Conservation (phyloP, 2,797 vertebrate species). For the Moxostoma hubbsi region DNA sequence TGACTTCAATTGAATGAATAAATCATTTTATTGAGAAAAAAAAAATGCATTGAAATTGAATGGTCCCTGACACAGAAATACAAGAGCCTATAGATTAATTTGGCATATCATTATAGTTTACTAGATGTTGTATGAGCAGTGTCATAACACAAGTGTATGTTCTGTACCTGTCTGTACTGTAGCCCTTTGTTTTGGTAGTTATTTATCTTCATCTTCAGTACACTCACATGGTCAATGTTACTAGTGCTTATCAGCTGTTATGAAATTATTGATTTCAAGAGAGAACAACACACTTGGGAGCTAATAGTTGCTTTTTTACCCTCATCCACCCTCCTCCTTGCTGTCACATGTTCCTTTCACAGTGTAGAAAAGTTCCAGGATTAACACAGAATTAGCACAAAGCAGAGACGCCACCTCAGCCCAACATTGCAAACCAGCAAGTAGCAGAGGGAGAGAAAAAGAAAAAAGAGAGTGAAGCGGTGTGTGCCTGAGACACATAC, state of each 20-base stretch:
- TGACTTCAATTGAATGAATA: too few relatives aligned
- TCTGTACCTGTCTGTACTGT: constrained; percentile 5
- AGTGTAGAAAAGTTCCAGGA: constrained; percentile 86
- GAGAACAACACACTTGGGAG: constrained; percentile 34
- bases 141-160: neutral
- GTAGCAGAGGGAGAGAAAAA: constrained; percentile 61
- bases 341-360: constrained; percentile 84
- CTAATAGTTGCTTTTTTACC: constrained; percentile 49
- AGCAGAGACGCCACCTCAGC: constrained; percentile 77
- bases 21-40: too few relatives aligned
- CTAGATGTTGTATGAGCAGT: neutral
- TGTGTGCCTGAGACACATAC: constrained; percentile 38
- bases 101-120: neutral
- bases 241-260: constrained; percentile 24
- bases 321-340: constrained; percentile 58
- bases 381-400: constrained; percentile 81
- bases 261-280: constrained; percentile 41
- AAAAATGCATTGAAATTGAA: too few relatives aligned
- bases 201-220: neutral
- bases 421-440: constrained; percentile 64
- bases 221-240: neutral
- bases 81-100: neutral
- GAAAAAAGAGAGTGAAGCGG: constrained; percentile 55
- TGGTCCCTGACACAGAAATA: too few relatives aligned
- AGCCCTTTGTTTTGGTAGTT: constrained; percentile 12